Conservation (phyloP, 2,797 vertebrate genomes). For the Vultur gryphus region DNA sequence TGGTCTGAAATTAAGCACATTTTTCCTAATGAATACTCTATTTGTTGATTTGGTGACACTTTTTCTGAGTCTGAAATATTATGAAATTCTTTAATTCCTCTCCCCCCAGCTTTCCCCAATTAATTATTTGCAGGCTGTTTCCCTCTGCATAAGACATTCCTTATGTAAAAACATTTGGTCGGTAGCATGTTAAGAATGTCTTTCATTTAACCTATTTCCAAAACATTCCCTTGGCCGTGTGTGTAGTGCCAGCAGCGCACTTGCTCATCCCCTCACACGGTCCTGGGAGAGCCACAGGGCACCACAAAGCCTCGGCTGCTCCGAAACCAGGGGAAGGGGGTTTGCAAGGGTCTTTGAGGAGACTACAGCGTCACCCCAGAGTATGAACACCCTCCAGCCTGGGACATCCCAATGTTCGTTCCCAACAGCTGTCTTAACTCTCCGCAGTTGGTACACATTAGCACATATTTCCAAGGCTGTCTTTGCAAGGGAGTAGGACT, state of each 20-base stretch:
- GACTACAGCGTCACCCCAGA: too few species aligned
- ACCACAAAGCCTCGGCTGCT: neutral
- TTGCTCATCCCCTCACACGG: rapidly evolving
- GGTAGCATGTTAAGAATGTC: neutral
- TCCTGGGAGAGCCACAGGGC: neutral
- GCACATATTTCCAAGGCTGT: neutral
- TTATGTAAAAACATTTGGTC: neutral
- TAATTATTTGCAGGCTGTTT: neutral
- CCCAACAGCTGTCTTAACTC: neutral
- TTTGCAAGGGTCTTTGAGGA: neutral
- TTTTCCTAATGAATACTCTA: slow-evolving; percentile 54
- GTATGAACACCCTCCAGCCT: neutral
- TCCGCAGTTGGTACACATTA: neutral
- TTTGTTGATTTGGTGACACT: slow-evolving; percentile 55
- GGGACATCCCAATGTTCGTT: neutral
- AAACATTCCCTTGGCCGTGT: neutral
- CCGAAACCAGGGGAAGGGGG: neutral
- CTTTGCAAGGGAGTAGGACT: neutral
- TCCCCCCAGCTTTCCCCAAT: neutral
- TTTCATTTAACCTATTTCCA: slow-evolving; percentile 41
- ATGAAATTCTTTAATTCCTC: neutral
- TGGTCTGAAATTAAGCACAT: slow-evolving; percentile 53
- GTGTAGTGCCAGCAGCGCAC: neutral
- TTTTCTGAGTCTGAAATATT: neutral
- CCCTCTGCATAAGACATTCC: neutral